Percentiles rank a stretch among this genome's conserved stretches.
phyloP scores from a whole-genome alignment of 2,888 invertebrate genomes.

The Drosophila putrida region DNA sequence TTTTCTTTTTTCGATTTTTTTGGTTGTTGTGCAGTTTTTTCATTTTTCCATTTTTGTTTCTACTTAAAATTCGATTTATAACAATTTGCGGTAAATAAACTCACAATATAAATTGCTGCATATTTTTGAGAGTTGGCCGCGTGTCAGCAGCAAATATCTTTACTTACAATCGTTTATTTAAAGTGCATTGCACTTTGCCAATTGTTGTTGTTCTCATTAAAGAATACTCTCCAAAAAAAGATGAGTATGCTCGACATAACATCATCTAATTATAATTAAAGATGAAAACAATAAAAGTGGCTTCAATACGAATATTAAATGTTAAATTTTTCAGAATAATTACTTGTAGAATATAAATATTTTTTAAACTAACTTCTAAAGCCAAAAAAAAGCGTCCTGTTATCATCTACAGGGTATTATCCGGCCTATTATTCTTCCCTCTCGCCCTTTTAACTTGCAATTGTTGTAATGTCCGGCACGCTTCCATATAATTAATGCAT shows the following conservation, averaged over 20 bases:
- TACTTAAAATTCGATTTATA: slow-evolving; percentile 80
- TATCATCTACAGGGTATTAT: slow-evolving; percentile 1
- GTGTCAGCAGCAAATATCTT: slow-evolving; percentile 61
- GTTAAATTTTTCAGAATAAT: background rate
- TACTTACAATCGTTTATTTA: slow-evolving; percentile 56
- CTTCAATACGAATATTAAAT: too few relatives aligned
- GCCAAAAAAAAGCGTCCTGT: background rate
- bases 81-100: slow-evolving; percentile 81
- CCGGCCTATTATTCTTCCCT: too few relatives aligned
- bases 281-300: too few relatives aligned
- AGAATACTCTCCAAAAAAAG: slow-evolving; percentile 10
- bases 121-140: slow-evolving; percentile 50
- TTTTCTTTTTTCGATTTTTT: slow-evolving; percentile 12
- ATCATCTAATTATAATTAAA: too few relatives aligned
- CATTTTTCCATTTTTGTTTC: slow-evolving; percentile 23
- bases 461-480: slow-evolving; percentile 39
- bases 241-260: too few relatives aligned
- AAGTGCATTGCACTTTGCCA: slow-evolving; percentile 57
- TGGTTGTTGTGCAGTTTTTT: slow-evolving; percentile 1
- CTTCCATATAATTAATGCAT: slow-evolving; percentile 68
- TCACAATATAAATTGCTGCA: slow-evolving; percentile 69
- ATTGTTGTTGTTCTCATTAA: slow-evolving; percentile 26
- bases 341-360: background rate
- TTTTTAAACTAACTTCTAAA: background rate
- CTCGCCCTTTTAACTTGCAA: background rate